Evolutionary conservation across 2,888 invertebrate species (phyloP).

Genomic region (Catocala fraxini): DNA sequence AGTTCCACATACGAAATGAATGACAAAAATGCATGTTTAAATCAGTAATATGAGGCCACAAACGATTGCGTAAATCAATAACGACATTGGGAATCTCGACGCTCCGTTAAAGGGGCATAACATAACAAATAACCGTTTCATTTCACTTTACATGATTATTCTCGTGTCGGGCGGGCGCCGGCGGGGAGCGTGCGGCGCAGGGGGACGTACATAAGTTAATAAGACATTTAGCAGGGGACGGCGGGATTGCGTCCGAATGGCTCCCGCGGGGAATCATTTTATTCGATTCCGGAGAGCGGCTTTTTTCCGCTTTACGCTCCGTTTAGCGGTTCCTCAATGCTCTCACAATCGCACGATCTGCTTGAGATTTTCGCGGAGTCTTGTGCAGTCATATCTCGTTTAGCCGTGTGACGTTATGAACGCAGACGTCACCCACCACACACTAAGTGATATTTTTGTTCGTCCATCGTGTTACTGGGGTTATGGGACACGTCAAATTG

Average conservation of each 20-base stretch:
- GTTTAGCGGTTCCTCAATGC: constrained; percentile 80
- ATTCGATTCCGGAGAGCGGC: constrained; percentile 89
- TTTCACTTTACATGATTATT: constrained; percentile 88
- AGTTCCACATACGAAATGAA: constrained; percentile 1
- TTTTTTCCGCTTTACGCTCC: constrained; percentile 86
- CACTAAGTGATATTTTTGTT: constrained; percentile 56
- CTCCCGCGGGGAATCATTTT: constrained; percentile 92
- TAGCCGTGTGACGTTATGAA: constrained; percentile 66
- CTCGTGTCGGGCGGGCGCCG: constrained; percentile 75
- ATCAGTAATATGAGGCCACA: constrained; percentile 64
- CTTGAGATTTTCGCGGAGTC: constrained; percentile 46
- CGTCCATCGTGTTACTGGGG: constrained; percentile 59
- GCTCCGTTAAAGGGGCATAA: constrained; percentile 81
- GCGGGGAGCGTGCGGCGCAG: constrained; percentile 59
- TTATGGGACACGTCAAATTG: constrained; percentile 50
- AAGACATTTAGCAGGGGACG: constrained; percentile 87
- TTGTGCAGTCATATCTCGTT: constrained; percentile 69
- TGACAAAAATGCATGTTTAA: constrained; percentile 44
- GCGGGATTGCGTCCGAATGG: constrained; percentile 90
- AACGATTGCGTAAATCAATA: constrained; percentile 76
- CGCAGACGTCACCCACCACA: constrained; percentile 69
- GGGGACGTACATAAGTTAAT: constrained; percentile 84
- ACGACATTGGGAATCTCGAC: constrained; percentile 71
- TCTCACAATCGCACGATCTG: constrained; percentile 73
- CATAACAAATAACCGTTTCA: constrained; percentile 87